Base-by-base conservation (phyloP, 2,888 invertebrate species). In the Mayetiola destructor region DNA sequence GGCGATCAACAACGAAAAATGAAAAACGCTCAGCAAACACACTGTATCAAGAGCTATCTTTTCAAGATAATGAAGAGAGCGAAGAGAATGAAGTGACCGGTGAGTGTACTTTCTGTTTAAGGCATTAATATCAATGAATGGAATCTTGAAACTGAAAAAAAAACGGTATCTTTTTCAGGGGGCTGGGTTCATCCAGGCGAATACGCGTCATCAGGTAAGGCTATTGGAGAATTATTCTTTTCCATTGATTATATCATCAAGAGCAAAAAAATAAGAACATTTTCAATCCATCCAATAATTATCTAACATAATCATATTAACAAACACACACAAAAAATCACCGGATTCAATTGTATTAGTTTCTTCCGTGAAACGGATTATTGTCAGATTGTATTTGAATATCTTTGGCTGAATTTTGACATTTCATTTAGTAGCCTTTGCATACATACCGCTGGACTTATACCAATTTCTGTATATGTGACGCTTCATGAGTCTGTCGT, bases 161-260 rank as follows among this genome's bases (percentile, higher is more conserved):
- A 12, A 20, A 52, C n/a, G 12, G 16, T 42, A 35, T 29, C 63
- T 61, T 63, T 69, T 68, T 57, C 75, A 89, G 94, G 95, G 68
- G 90, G 90, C 74, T 91, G 91, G 88, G 96, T 97, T 62, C 95
- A 96, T 77, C 96, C 96, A 63, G 96, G 95, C 67, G 97, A 97
- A 77, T 97, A 95, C 75, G 95, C 97, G 61, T 95, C 95, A 63
- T 95, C 96, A 76, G 96, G 96, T 97, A 82, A 73, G 16, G 21
- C n/a, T n/a, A n/a, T n/a, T n/a, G n/a, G n/a, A 27, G 12, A n/a
- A n/a, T n/a, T n/a, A n/a, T 35, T 57, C 27, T 21, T 56, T 42
- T 20, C 32, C 29, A 40, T 42, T 37, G 3, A 5, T 39, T 23
- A 29, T 39, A 27, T 16, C 30, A 39, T 29, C 14, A 56, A 18